Conservation (phyloP, 2,888 invertebrate species). For the Pterostichus niger region DNA sequence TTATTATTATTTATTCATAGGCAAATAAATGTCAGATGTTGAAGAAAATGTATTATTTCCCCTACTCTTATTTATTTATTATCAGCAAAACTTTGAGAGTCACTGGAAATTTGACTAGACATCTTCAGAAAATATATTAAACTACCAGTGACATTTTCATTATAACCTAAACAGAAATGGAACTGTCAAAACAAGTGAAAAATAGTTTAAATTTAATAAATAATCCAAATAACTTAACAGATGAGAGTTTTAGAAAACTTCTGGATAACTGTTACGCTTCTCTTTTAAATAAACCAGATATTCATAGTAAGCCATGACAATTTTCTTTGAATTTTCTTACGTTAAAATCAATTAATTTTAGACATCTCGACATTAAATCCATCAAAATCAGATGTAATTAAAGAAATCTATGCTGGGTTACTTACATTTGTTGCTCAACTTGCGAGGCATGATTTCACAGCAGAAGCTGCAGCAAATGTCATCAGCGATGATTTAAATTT, state of each 20-base stretch:
- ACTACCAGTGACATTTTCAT: background rate
- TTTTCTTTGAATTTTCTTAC: background rate
- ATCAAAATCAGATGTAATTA: constrained; percentile 74
- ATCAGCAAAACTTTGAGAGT: background rate
- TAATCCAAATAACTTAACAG: constrained; percentile 70
- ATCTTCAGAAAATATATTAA: background rate
- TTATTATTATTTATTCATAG: no score
- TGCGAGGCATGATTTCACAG: constrained; percentile 71
- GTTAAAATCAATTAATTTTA: constrained; percentile 69
- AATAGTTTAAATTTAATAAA: constrained; percentile 70
- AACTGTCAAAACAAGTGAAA: constrained; percentile 70
- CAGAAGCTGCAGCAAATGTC: constrained; percentile 71
- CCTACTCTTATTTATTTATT: background rate
- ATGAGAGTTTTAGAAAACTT: constrained; percentile 71
- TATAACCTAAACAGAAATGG: constrained; percentile 66
- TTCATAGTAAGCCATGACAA: constrained; percentile 70
- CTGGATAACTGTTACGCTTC: constrained; percentile 72
- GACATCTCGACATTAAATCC: constrained; percentile 71
- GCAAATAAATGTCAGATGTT: no score
- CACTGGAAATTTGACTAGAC: background rate
- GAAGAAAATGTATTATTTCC: background rate
- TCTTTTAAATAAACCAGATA: constrained; percentile 70
- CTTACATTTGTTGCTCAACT: constrained; percentile 73
- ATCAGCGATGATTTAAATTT: constrained; percentile 72
- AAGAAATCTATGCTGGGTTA: constrained; percentile 73